Percentiles rank a stretch among this genome's conserved stretches.
Evolutionary conservation across 2,113 vertebrate genomes (phyloP).

Genomic region (Prochilodus magdalenae): DNA sequence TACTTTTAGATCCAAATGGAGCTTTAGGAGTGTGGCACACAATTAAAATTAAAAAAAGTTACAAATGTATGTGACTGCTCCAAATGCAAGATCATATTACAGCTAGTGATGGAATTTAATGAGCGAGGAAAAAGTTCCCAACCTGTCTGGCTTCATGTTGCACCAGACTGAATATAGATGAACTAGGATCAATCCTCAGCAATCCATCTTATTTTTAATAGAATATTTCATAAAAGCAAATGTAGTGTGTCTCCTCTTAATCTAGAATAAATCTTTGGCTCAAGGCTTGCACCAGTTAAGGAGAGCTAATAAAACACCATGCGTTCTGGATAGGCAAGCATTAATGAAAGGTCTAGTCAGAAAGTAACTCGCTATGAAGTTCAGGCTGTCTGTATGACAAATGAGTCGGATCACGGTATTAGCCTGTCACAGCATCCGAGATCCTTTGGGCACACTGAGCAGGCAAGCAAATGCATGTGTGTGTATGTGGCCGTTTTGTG

Average conservation of each 20-base stretch:
- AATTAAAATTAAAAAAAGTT: too few relatives aligned
- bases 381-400: constrained; percentile 38
- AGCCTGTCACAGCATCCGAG: constrained; percentile 27
- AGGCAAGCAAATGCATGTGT: neutral
- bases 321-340: neutral
- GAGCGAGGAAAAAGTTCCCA: neutral
- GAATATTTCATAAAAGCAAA: constrained; percentile 5
- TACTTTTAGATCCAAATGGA: too few relatives aligned
- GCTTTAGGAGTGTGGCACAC: neutral
- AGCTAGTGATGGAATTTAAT: neutral
- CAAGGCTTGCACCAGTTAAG: constrained; percentile 3
- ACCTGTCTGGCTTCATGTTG: neutral
- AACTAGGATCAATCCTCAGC: neutral
- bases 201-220: neutral
- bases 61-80: neutral
- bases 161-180: neutral
- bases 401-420: constrained; percentile 26
- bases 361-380: constrained; percentile 10
- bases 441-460: constrained; percentile 13
- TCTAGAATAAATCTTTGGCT: neutral
- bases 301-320: constrained; percentile 10
- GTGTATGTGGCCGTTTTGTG: constrained; percentile 15
- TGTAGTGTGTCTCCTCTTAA: neutral
- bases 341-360: constrained; percentile 3
- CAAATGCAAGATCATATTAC: neutral